phyloP scores from a whole-genome alignment of 2,113 vertebrate species.

The Tretioscincus oriximinensis region DNA sequence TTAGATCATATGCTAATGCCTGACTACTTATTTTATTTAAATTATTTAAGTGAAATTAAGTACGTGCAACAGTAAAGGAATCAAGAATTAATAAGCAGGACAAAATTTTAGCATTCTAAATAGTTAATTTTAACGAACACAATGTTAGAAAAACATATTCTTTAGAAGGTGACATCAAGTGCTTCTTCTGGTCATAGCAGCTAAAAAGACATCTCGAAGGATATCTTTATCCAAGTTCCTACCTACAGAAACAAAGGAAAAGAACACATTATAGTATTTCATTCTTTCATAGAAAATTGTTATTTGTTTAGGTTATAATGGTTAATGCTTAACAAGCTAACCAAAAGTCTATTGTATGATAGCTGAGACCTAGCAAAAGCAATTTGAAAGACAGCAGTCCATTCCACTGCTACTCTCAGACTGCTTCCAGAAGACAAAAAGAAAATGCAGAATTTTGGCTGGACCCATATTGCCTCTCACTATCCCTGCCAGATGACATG shows the following conservation, averaged over 20 bases:
- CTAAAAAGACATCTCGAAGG: constrained; percentile 82
- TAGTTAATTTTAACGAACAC: constrained; percentile 24
- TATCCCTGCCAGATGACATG: too few species aligned
- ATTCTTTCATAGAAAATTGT: not conserved
- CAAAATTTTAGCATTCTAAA: not conserved
- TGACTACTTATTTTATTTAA: constrained; percentile 18
- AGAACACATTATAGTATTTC: constrained; percentile 34
- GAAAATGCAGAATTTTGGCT: too few species aligned
- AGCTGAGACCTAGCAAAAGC: too few species aligned
- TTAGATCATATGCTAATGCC: not conserved
- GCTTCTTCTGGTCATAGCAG: constrained; percentile 65
- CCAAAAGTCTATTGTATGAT: not conserved
- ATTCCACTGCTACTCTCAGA: too few species aligned
- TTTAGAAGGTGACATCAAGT: constrained; percentile 36
- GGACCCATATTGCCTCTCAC: too few species aligned
- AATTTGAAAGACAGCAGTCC: not conserved
- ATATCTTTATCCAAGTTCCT: constrained; percentile 87
- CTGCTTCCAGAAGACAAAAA: too few species aligned
- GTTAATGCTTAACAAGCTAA: not conserved
- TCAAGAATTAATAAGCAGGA: constrained; percentile 7
- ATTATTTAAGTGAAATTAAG: not conserved
- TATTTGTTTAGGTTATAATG: not conserved
- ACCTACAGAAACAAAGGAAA: constrained; percentile 72
- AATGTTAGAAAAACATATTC: constrained; percentile 27
- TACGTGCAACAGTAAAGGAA: constrained; percentile 21